Evolutionary conservation across 2,888 invertebrate genomes (phyloP), one percentile per base, ranked within the genome.

Genomic region (Hyposoter didymator): DNA sequence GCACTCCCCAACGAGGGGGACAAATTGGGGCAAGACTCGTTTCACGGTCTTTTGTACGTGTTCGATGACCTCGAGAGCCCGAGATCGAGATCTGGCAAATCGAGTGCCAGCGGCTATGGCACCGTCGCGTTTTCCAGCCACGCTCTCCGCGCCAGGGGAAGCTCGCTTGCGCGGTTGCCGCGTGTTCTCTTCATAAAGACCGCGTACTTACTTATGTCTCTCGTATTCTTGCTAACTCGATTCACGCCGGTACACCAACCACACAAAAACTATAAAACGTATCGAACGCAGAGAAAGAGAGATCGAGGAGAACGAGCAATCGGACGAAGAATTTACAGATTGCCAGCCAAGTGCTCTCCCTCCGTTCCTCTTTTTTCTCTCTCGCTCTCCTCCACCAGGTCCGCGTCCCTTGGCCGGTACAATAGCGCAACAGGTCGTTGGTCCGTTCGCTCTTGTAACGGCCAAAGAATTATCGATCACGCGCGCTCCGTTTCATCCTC

Each of bases 361-460:
- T 73, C 75, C 66, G 49, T 75, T n/a, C 14, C 39, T 39, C 39
- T 35, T 28, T 4, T 32, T 32, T 35, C 35, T 39, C 80, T 70
- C 35, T 22, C 75, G 35, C 35, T 73, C 43, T 59, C 73, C 19
- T 59, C 12, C 49, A 0, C 39, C 69, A 55, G 22, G n/a, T 55
- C 12, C 19, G 59, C 74, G 45, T 49, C 52, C 45, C n/a, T 62
- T 81, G 55, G 67, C 67, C 74, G 45, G 64, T 59, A 67, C 47
- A 47, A 83, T 86, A 87, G 88, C 86, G 91, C 92, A 92, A 92
- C 92, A 92, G 91, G 92, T 92, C 91, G 92, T 89, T 89, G 90
- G 89, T 90, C 90, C 90, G 83, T 72, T 83, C 82, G n/a, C 69
- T 84, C 49, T 74, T 79, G 79, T 14, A 59, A 59, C 75, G 45